These are phyloP conservation scores for Oryzias dopingdopingensis DNA, from an alignment of 2,797 vertebrate genomes.

Conservation along the genomic window DNA sequence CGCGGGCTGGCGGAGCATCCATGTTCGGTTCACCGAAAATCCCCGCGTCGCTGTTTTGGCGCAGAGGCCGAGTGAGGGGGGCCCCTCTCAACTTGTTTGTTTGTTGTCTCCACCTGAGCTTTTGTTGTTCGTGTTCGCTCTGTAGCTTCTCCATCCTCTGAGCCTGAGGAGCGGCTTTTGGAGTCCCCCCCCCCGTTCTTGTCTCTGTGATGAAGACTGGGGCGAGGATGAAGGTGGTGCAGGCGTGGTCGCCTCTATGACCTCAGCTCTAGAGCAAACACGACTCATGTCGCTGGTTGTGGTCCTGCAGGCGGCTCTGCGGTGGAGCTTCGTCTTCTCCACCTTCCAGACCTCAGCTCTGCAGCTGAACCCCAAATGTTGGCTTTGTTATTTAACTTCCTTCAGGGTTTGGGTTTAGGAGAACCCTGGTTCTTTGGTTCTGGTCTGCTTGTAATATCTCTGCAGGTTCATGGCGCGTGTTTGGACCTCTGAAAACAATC, in stretches of 20 bases:
- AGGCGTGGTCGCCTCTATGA: conserved; percentile 53
- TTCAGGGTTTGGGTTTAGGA: neutral
- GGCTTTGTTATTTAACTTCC: no score
- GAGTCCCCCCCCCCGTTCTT: neutral
- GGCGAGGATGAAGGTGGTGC: conserved; percentile 7
- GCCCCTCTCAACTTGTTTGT: neutral
- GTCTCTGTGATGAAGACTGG: conserved; percentile 1
- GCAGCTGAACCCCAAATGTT: no score
- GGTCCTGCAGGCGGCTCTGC: conserved; percentile 1
- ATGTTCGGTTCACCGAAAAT: neutral
- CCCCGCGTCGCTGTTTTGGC: neutral
- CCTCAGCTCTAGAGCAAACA: conserved; percentile 34
- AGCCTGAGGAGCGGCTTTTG: no score
- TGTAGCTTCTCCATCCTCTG: neutral
- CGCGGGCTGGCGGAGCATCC: conserved; percentile 1
- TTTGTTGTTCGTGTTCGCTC: no score
- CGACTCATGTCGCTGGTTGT: neutral
- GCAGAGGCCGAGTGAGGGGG: conserved; percentile 4
- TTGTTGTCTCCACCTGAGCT: no score
- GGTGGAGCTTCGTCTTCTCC: neutral
- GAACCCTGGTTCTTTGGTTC: neutral
- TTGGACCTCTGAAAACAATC: no score
- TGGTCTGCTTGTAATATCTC: neutral
- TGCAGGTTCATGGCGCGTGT: neutral
- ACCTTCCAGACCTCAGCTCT: no score